Base-by-base conservation (phyloP, 2,113 vertebrate species). In the Gymnorhina tibicen region DNA sequence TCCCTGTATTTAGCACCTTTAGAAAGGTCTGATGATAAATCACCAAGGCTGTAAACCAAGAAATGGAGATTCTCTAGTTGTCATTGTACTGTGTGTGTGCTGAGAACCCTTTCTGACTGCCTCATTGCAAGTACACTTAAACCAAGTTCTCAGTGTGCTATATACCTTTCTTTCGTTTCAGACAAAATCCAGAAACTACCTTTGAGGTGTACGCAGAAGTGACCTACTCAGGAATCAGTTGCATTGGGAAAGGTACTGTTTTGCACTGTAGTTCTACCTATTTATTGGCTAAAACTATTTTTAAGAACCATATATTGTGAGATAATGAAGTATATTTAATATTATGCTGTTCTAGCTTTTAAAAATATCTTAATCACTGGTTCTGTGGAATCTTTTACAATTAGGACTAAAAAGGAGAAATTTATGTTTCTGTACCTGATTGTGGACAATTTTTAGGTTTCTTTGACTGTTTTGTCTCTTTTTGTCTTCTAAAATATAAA, bases 131-230 rank as follows among this genome's bases (percentile, higher is more conserved):
- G 7, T 26, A 23, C 58, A 6, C 70, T 55, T 28, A 32, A 53
- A 50, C 21, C 70, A 41, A 49, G 27, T 41, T 49, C 62, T 89
- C 32, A 62, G 3, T 94, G 77, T 95, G 58, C 76, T 90, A 3
- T 26, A 27, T 95, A 8, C 7, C 87, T 19, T 49, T 85, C 92
- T 79, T 76, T 59, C 91, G 69, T 98, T 98, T 37, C 97, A 99
- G 99, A 96, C 99, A 99, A 97, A 99, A 98, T 88, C 99, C 99
- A 9, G 98, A 99, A 96, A 98, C 98, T n/a, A 98, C 98, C 8
- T 99, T 99, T 98, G 99, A 99, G 98, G 98, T 99, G 27, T 99
- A 99, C 76, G 97, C 99, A 78, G 99, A 99, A 97, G 99, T 99
- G 32, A 97, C 95, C n/a, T 98, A 98, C 86, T 98, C 98, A 73